These are phyloP conservation scores for Epizoanthus rinbou DNA, from an alignment of 92 coral and sea anemone genomes.

Conservation along the genomic window DNA sequence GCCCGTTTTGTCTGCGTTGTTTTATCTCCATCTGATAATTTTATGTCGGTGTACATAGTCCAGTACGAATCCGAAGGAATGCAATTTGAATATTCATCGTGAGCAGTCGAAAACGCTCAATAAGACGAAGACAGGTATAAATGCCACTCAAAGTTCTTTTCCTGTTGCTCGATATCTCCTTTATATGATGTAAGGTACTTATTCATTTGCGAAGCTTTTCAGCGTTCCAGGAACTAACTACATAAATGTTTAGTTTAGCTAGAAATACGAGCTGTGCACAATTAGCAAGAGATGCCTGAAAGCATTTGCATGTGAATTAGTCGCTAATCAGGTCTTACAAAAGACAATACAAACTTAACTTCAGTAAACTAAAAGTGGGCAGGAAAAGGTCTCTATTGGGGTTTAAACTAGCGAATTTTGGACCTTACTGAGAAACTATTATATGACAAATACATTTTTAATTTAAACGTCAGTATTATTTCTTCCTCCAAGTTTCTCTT, in stretches of 20 bases:
- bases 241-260: background rate
- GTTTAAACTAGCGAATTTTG: too few relatives aligned
- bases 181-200: background rate
- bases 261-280: background rate
- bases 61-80: constrained; percentile 25
- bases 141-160: background rate
- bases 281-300: background rate
- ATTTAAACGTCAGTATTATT: background rate
- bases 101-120: constrained; percentile 8
- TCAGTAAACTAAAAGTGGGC: background rate
- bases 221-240: background rate
- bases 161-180: background rate
- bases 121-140: background rate
- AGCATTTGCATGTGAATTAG: constrained; percentile 32
- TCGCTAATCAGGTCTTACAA: constrained; percentile 12
- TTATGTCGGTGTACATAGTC: constrained; percentile 24
- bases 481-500: background rate
- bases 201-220: too few relatives aligned
- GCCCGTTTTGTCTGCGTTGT: background rate
- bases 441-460: background rate
- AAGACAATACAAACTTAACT: background rate
- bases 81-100: constrained; percentile 13
- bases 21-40: background rate
- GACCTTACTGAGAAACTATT: too few relatives aligned
- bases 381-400: background rate